Evolutionary conservation across 2,797 vertebrate genomes (phyloP).

Genomic region (Ara ararauna): DNA sequence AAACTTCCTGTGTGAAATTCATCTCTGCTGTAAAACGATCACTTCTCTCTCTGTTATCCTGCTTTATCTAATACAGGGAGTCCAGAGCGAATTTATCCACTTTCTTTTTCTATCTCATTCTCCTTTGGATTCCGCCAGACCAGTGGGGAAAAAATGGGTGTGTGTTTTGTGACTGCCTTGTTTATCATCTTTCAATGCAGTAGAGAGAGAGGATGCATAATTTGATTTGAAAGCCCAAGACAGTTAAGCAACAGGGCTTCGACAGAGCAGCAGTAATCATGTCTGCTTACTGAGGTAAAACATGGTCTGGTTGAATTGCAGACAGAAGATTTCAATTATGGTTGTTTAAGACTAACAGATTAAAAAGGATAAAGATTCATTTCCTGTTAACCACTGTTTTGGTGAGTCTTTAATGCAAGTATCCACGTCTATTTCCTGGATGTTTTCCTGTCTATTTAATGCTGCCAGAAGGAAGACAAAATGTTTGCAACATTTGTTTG

Average conservation of each 20-base stretch:
- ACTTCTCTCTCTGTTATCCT: constrained; percentile 43
- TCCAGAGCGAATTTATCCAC: constrained; percentile 41
- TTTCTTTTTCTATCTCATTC: constrained; percentile 35
- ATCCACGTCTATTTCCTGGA: not conserved
- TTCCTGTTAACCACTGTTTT: not conserved
- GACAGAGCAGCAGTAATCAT: constrained; percentile 23
- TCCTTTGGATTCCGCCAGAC: constrained; percentile 43
- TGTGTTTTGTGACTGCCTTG: constrained; percentile 10
- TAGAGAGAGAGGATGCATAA: constrained; percentile 23
- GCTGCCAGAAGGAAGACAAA: not conserved
- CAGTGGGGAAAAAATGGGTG: not conserved
- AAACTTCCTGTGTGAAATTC: constrained; percentile 59
- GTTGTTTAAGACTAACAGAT: constrained; percentile 60
- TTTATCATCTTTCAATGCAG: constrained; percentile 35
- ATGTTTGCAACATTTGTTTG: not conserved
- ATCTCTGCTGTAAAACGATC: constrained; percentile 45
- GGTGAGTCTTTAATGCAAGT: not conserved
- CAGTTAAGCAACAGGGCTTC: constrained; percentile 42
- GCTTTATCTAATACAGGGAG: constrained; percentile 58
- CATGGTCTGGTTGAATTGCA: constrained; percentile 47
- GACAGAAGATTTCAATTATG: constrained; percentile 65
- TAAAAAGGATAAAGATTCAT: constrained; percentile 43
- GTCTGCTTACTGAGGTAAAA: constrained; percentile 56
- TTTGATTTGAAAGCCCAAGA: constrained; percentile 58
- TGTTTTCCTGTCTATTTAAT: not conserved